These are phyloP conservation scores for Fulica atra DNA, from an alignment of 2,113 vertebrate genomes.

Conservation along the genomic window DNA sequence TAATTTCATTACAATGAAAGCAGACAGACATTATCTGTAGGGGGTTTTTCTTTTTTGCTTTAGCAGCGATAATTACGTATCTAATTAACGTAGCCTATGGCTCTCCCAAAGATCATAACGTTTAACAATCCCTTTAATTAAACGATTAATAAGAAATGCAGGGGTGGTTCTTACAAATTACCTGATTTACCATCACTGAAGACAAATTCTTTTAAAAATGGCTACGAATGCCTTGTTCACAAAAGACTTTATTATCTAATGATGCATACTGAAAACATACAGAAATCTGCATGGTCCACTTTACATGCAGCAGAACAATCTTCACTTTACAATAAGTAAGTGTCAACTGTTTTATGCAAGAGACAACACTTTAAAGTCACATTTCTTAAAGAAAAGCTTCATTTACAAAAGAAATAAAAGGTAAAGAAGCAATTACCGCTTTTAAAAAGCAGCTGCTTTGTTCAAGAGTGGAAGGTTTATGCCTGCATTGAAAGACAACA, in stretches of 20 bases:
- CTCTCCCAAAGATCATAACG: constrained; percentile 44
- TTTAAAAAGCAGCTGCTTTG: constrained; percentile 95
- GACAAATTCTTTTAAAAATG: constrained; percentile 84
- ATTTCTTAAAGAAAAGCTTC: constrained; percentile 84
- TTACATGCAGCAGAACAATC: constrained; percentile 87
- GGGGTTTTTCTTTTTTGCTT: background rate
- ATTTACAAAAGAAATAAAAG: constrained; percentile 91
- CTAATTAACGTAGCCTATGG: constrained; percentile 57
- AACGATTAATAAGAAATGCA: constrained; percentile 66
- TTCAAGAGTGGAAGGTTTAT: constrained; percentile 91
- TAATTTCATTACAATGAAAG: constrained; percentile 80
- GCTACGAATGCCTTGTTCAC: constrained; percentile 88
- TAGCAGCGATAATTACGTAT: constrained; percentile 60
- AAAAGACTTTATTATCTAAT: constrained; percentile 91
- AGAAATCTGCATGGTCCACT: constrained; percentile 85
- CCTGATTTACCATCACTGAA: constrained; percentile 83
- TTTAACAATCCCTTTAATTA: constrained; percentile 69
- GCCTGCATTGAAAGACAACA: constrained; percentile 96
- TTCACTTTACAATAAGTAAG: constrained; percentile 88
- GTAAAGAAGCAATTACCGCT: constrained; percentile 97
- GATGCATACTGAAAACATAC: constrained; percentile 89
- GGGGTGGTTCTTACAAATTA: constrained; percentile 72
- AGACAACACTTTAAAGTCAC: constrained; percentile 85
- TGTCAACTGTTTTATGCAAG: constrained; percentile 86
- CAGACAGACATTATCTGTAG: constrained; percentile 75